These are phyloP conservation scores for Donacobius atricapilla DNA, from an alignment of 2,113 vertebrate species.

Conservation along the genomic window DNA sequence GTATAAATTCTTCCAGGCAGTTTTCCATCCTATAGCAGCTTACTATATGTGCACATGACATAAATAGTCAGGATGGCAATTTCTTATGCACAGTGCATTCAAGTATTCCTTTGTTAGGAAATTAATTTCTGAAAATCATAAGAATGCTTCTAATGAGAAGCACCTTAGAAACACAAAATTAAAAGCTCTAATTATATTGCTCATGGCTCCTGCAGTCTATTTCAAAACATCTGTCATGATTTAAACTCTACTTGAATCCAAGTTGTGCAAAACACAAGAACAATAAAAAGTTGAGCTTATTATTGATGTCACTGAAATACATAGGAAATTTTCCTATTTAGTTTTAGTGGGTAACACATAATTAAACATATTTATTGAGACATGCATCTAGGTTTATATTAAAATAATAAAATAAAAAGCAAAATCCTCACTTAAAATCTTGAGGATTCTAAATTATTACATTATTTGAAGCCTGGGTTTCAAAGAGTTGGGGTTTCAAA, in stretches of 20 bases:
- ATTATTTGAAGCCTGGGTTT: background rate
- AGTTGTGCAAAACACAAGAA: background rate
- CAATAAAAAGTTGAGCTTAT: background rate
- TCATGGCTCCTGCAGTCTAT: background rate
- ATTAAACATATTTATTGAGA: background rate
- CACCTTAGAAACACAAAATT: background rate
- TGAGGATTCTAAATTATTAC: background rate
- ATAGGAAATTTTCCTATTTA: background rate
- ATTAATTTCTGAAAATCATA: background rate
- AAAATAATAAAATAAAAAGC: background rate
- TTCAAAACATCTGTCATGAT: constrained; percentile 1
- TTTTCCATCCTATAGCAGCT: background rate
- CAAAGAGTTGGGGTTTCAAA: background rate
- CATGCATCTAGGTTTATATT: background rate
- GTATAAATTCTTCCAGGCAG: background rate
- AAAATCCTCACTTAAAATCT: background rate
- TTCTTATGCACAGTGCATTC: background rate
- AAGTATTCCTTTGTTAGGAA: background rate
- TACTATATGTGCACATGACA: background rate
- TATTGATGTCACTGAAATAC: background rate
- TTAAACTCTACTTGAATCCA: background rate
- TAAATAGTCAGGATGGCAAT: background rate
- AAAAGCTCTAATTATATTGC: background rate
- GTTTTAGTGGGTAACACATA: background rate
- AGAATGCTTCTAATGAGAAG: background rate